Conservation (phyloP, 2,888 invertebrate species). For the Caenorhabditis sinica region DNA sequence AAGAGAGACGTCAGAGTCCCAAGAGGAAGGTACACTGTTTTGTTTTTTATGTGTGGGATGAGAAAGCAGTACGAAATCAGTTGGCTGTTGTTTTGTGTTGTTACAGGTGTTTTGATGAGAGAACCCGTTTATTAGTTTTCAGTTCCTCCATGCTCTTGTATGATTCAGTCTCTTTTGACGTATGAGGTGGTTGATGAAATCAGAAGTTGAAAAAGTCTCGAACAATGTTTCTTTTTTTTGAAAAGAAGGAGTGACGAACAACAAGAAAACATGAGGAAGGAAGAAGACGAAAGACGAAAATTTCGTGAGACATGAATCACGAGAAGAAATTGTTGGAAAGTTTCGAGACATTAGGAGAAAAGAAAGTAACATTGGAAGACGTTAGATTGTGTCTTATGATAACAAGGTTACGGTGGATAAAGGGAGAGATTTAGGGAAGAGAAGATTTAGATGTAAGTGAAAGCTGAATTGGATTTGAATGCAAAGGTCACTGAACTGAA, state of each 20-base stretch:
- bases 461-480: too few species aligned
- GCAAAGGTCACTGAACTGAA: too few species aligned
- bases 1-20: slow-evolving; percentile 30
- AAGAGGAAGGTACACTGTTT: slow-evolving; percentile 51
- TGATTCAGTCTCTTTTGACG: slow-evolving; percentile 11
- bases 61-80: slow-evolving; percentile 5
- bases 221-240: slow-evolving; percentile 17
- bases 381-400: too few species aligned
- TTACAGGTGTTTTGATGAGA: slow-evolving; percentile 42
- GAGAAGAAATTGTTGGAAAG: slow-evolving; percentile 11
- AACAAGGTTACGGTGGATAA: too few species aligned
- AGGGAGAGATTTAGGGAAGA: too few species aligned
- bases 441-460: too few species aligned
- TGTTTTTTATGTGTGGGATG: slow-evolving; percentile 33
- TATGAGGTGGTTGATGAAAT: slow-evolving; percentile 15
- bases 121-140: slow-evolving; percentile 11
- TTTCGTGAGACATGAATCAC: slow-evolving; percentile 23
- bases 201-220: slow-evolving; percentile 7
- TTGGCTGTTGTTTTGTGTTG: neutral
- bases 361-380: neutral
- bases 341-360: neutral
- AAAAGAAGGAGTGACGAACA: slow-evolving; percentile 8
- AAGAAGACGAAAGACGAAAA: slow-evolving; percentile 16
- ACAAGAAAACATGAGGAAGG: slow-evolving; percentile 24
- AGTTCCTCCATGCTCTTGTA: neutral